Evolutionary conservation across 1,140 invertebrate species (phyloP), one percentile per base, ranked within the genome.

Genomic region (Orius insidiosus): DNA sequence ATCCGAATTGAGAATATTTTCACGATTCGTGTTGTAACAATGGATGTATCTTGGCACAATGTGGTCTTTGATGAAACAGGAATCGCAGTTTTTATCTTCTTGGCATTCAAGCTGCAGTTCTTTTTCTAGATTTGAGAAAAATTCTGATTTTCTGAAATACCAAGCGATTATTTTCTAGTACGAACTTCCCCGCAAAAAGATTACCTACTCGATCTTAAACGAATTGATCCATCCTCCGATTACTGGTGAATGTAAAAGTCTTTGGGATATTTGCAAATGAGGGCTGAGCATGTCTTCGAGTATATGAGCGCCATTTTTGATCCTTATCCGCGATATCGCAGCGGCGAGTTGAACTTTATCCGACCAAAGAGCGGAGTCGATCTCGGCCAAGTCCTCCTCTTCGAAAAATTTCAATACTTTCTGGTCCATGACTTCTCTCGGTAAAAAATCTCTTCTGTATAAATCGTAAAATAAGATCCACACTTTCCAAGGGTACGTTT

Each of bases 151-250:
- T 36, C 35, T 36, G 3, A 11, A 36, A 36, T 11, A 36, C n/a
- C n/a, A n/a, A n/a, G n/a, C n/a, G n/a, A n/a, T n/a, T n/a, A n/a
- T n/a, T n/a, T n/a, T n/a, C n/a, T n/a, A n/a, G n/a, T n/a, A n/a
- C n/a, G n/a, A n/a, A n/a, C n/a, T n/a, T n/a, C n/a, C n/a, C n/a
- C n/a, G n/a, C n/a, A n/a, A n/a, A n/a, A n/a, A n/a, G n/a, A n/a
- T n/a, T n/a, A 24, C 63, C 64, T 56, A 75, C 76, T 67, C 69
- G n/a, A 70, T 62, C 60, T 78, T 76, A 46, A 72, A 75, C 0
- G 71, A 72, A 59, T 85, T 85, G 1, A 84, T 70, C 80, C 80
- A 84, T 48, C 78, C 79, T 0, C 75, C 78, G 0, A 74, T 67
- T 0, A 71, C 66, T 41, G 70, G 68, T 30, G 72, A 65, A 1